These are phyloP conservation scores for Mus pahari DNA, from an alignment of 2,113 vertebrate species.

Conservation along the genomic window DNA sequence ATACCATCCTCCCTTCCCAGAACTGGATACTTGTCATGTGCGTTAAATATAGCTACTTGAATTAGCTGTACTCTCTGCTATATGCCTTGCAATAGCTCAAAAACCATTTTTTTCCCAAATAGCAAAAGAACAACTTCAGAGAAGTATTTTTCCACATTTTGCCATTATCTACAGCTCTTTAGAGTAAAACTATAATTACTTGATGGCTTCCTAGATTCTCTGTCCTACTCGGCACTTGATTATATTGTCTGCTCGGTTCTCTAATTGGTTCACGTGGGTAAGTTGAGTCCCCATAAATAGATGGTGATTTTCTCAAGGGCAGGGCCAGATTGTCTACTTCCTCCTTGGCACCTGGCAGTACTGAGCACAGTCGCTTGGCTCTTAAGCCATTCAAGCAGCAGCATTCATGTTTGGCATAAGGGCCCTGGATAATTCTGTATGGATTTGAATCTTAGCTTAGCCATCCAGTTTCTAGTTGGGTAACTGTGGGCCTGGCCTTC, in stretches of 20 bases:
- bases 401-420: not conserved
- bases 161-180: slow-evolving; percentile 75
- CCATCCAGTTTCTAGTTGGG: not conserved
- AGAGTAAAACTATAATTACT: slow-evolving; percentile 77
- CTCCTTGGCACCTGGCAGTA: slow-evolving; percentile 43
- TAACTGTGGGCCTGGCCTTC: slow-evolving; percentile 5
- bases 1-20: slow-evolving; percentile 84
- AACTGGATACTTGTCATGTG: slow-evolving; percentile 79
- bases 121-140: slow-evolving; percentile 78
- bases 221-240: slow-evolving; percentile 66
- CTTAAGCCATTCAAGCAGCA: not conserved
- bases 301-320: slow-evolving; percentile 58
- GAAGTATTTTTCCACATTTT: slow-evolving; percentile 77
- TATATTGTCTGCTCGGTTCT: slow-evolving; percentile 59
- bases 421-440: not conserved
- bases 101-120: slow-evolving; percentile 68
- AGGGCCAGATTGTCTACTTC: not conserved
- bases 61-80: slow-evolving; percentile 85
- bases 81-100: slow-evolving; percentile 78
- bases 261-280: slow-evolving; percentile 67
- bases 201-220: slow-evolving; percentile 72
- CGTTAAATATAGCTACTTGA: slow-evolving; percentile 84
- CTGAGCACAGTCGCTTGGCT: not conserved
- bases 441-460: slow-evolving; percentile 38
- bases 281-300: slow-evolving; percentile 72